Evolutionary conservation across 1,140 invertebrate species (phyloP).

Genomic region (Cotesia typhae): DNA sequence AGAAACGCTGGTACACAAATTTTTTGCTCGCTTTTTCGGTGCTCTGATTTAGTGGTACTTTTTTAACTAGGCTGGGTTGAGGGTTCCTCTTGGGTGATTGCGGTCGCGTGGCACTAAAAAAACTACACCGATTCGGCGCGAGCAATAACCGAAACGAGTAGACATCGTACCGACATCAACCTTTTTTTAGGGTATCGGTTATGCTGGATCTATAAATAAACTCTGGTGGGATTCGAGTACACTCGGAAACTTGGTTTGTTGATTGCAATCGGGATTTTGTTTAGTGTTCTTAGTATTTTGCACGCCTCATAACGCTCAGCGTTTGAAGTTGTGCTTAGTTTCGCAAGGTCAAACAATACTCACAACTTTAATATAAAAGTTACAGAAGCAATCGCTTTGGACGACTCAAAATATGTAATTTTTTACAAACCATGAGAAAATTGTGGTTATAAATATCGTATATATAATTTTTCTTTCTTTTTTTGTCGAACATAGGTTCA

Average conservation of each 20-base stretch:
- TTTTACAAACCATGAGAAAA: too few relatives aligned
- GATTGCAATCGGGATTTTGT: too few relatives aligned
- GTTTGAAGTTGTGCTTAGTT: too few relatives aligned
- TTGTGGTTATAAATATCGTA: too few relatives aligned
- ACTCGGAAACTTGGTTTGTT: not conserved
- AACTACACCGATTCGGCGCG: not conserved
- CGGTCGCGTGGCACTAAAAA: slow-evolving; percentile 21
- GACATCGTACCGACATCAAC: too few relatives aligned
- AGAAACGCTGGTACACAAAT: not conserved
- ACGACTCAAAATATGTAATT: too few relatives aligned
- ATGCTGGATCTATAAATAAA: slow-evolving; percentile 14
- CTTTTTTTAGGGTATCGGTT: too few relatives aligned
- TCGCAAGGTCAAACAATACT: too few relatives aligned
- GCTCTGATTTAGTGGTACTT: slow-evolving; percentile 16
- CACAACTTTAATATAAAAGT: too few relatives aligned
- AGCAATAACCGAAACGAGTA: not conserved
- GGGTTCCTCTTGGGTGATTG: slow-evolving; percentile 26
- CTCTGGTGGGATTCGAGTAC: not conserved
- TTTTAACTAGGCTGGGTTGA: slow-evolving; percentile 15
- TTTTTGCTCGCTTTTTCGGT: not conserved
- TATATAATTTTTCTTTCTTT: too few relatives aligned
- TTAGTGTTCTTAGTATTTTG: not conserved
- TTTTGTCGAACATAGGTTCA: too few relatives aligned
- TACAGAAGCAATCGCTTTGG: too few relatives aligned
- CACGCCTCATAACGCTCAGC: not conserved